Conservation (phyloP, 2,888 invertebrate species). For the Prosopocoilus inquinatus region DNA sequence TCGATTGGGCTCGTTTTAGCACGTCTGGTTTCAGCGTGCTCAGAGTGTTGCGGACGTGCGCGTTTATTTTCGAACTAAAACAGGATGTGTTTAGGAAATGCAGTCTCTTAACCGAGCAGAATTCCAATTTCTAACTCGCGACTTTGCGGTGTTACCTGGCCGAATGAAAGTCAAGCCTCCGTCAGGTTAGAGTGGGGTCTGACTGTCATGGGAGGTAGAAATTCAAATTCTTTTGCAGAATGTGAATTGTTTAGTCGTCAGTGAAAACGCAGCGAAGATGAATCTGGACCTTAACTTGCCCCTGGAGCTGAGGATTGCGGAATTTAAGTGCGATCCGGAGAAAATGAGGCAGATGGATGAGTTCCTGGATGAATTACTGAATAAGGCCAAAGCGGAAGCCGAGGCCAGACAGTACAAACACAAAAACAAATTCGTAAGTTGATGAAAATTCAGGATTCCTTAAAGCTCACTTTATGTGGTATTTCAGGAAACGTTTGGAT, state of each 20-base stretch:
- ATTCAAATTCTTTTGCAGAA: no score
- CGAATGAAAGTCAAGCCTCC: no score
- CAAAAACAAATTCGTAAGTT: constrained; percentile 44
- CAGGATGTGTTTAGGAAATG: no score
- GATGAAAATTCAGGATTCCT: constrained; percentile 15
- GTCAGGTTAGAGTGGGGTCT: constrained; percentile 12
- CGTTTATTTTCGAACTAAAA: no score
- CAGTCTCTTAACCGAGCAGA: no score
- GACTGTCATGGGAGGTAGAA: no score
- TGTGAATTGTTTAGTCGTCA: no score
- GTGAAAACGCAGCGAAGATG: constrained; percentile 29
- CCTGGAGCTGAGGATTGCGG: constrained; percentile 42
- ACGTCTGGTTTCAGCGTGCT: no score
- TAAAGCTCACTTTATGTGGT: constrained; percentile 12
- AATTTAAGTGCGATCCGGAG: constrained; percentile 48
- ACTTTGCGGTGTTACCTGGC: no score
- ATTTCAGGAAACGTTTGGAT: constrained; percentile 40
- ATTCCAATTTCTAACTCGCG: no score
- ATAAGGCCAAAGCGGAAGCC: constrained; percentile 46
- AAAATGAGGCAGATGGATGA: constrained; percentile 48
- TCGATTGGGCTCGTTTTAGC: no score
- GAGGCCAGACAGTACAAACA: constrained; percentile 38
- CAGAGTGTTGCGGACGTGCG: no score
- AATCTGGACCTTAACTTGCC: constrained; percentile 42
- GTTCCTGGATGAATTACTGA: constrained; percentile 46